These are phyloP conservation scores for Lycaena phlaeas DNA, from an alignment of 2,888 invertebrate genomes.

Conservation along the genomic window DNA sequence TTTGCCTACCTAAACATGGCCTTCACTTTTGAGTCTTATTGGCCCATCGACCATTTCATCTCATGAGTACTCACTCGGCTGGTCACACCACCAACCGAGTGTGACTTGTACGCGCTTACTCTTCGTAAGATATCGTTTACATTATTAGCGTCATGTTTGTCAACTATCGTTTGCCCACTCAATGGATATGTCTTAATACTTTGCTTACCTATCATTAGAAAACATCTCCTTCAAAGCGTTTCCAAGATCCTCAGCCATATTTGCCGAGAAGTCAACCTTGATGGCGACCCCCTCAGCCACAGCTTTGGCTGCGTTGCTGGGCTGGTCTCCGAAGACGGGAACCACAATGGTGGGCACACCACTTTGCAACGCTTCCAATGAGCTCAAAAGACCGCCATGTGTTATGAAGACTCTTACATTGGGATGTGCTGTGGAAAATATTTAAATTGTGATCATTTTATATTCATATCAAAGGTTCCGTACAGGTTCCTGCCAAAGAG, in stretches of 20 bases:
- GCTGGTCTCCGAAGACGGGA: slow-evolving; percentile 1
- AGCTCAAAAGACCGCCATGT: background rate
- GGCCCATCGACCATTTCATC: no score
- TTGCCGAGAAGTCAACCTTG: background rate
- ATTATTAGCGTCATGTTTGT: no score
- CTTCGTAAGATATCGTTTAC: no score
- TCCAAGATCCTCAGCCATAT: background rate
- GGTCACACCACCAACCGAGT: no score
- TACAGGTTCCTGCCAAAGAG: no score
- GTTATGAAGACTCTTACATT: slow-evolving; percentile 21
- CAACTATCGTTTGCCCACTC: no score
- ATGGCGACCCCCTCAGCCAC: background rate
- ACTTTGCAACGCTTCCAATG: background rate
- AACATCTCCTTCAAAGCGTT: background rate
- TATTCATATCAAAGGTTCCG: no score
- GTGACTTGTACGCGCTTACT: no score
- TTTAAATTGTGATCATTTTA: background rate
- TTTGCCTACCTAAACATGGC: no score
- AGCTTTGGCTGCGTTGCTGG: background rate
- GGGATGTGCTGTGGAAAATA: slow-evolving; percentile 24
- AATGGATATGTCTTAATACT: no score
- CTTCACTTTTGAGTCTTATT: no score
- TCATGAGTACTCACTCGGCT: no score
- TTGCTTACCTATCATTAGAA: background rate
- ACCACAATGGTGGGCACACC: background rate